Evolutionary conservation across 2,113 vertebrate species (phyloP), one percentile per base, ranked within the genome.

Genomic region (Elanoides forficatus): DNA sequence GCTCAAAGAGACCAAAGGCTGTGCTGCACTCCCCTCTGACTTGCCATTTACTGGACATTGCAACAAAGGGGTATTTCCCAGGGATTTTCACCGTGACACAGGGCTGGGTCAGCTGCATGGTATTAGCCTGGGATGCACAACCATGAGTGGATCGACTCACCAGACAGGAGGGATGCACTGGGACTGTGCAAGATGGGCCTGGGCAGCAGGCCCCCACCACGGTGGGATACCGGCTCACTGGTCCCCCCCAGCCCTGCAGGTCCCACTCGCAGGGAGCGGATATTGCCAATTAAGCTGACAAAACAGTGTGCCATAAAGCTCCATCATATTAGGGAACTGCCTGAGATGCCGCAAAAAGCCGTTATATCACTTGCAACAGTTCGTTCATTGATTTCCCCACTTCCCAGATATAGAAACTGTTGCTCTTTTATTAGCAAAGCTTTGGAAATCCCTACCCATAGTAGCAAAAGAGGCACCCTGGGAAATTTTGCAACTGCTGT

Each of bases 221-320:
- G 0, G 0, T 0, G 0, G 66, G 65, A 11, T 48, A 4, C 0
- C 0, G 2, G 68, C 66, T 29, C 47, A 0, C 25, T 0, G 62
- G 17, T 48, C 53, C 40, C 34, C 52, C 43, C 40, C n/a, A 43
- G 72, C 58, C 86, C 74, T 11, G 56, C 1, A 6, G 90, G 25
- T 65, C 75, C 27, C 25, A 5, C 81, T 6, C 5, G 0, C 38
- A 17, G 9, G 19, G 32, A 71, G 76, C 0, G 3, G 94, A 84
- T 89, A 71, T 42, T 42, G 43, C 78, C 58, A 26, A 66, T 36
- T 27, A 72, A 81, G 29, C 18, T 43, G 74, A 81, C 66, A 60
- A 68, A 56, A 19, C 40, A 50, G 9, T 0, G 1, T 15, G 47
- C 42, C 74, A 26, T 27, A 45, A 85, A 82, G 52, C 71, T 91